Percentiles rank a stretch among this genome's conserved stretches.
Evolutionary conservation across 2,797 vertebrate genomes (phyloP).

Genomic region (Onychomys arenicola): DNA sequence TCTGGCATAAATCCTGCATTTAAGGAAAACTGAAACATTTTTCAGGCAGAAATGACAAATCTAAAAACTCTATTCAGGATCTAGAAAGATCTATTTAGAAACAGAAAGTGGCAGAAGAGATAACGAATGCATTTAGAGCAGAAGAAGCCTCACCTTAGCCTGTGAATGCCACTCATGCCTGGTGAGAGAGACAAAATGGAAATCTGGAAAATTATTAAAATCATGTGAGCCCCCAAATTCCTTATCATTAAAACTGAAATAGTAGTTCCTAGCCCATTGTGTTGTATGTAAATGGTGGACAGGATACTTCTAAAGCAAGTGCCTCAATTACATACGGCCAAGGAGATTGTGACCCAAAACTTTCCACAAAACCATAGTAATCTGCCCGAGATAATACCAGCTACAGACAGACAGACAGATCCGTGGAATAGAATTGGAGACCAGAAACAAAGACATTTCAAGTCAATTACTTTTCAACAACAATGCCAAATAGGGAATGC

Average conservation of each 20-base stretch:
- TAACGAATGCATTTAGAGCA: not conserved
- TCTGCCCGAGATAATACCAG: not conserved
- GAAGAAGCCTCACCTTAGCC: not conserved
- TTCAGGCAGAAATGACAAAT: not conserved
- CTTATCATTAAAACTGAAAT: not conserved
- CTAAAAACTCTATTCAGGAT: not conserved
- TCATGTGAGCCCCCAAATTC: not conserved
- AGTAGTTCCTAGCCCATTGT: not conserved
- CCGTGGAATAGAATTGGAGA: not conserved
- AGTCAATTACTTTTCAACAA: not conserved
- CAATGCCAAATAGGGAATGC: not conserved
- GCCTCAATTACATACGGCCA: not conserved
- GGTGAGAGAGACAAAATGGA: not conserved
- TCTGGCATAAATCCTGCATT: not conserved
- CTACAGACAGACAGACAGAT: not conserved
- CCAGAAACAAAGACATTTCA: not conserved
- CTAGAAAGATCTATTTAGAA: not conserved
- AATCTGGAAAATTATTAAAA: not conserved
- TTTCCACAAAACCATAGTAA: not conserved
- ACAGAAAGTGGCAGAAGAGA: not conserved
- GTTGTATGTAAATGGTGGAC: not conserved
- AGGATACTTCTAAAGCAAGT: not conserved
- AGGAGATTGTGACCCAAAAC: not conserved
- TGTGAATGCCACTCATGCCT: not conserved
- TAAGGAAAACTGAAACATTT: not conserved